Base-by-base conservation (phyloP, 2,113 vertebrate genomes). In the Callipepla squamata region DNA sequence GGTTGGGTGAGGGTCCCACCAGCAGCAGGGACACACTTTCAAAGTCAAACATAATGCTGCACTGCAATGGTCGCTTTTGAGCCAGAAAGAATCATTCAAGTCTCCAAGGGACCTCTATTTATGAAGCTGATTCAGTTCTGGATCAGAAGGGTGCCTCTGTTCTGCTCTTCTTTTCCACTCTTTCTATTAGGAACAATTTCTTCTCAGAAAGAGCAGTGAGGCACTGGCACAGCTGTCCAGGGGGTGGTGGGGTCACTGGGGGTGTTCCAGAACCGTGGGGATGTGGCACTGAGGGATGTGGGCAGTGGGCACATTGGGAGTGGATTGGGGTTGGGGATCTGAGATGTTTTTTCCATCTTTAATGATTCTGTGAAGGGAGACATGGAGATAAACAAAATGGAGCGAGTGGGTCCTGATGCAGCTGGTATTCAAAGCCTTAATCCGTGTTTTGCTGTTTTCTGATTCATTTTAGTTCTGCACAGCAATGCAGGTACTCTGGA, bases 401-500 rank as follows among this genome's bases (percentile, higher is more conserved):
- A 84, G 12, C 3, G 13, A 45, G 3, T 26, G 15, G 7, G 18
- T 36, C 40, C 45, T 26, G 32, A 19, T 53, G 50, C 5, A 20
- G 3, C 26, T 48, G 3, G 12, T 42, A 28, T 16, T 68, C 68
- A 55, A 68, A 85, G 44, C 5, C 25, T 5, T 26, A 19, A 11
- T 4, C 16, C 61, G 8, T 66, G 18, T 32, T 85, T 57, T 50
- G 8, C 8, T 5, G 1, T 72, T 53, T 86, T 32, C 57, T 70
- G n/a, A 4, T 78, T 68, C n/a, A 10, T 1, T 1, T 23, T 32
- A 1, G 12, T 81, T 28, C 55, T 5, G 2, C 53, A 45, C 19
- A 70, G 28, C 21, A 7, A 1, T 70, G 48, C 6, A 17, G n/a
- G 72, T 8, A 21, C 70, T 55, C 8, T 16, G 38, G 45, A 51